Percentiles rank a stretch among this genome's conserved stretches.
Evolutionary conservation across 35 echinoderm and acorn worm genomes (phyloP).

Genomic region (Acanthaster planci): DNA sequence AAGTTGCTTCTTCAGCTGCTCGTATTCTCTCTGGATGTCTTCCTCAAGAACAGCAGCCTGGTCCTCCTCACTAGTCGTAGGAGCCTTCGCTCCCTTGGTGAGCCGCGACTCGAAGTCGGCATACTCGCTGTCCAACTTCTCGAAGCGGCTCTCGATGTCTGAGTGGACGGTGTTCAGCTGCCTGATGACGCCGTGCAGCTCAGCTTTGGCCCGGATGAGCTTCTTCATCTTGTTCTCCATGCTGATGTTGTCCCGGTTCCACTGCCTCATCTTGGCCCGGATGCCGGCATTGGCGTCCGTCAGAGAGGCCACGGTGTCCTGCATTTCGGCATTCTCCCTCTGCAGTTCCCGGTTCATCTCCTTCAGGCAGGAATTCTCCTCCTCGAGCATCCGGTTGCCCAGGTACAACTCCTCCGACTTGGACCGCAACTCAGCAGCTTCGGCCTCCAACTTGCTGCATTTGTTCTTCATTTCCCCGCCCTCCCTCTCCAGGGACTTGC

Average conservation of each 20-base stretch:
- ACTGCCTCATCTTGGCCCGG: conserved; percentile 39
- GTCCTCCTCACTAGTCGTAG: not conserved
- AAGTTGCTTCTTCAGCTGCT: not conserved
- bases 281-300: conserved; percentile 58
- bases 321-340: conserved; percentile 56
- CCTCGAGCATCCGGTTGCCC: conserved; percentile 18
- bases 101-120: conserved; percentile 48
- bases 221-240: conserved; percentile 59
- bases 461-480: conserved; percentile 44
- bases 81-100: not conserved
- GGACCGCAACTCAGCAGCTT: conserved; percentile 22
- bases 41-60: not conserved
- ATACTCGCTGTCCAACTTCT: conserved; percentile 85
- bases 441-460: conserved; percentile 32
- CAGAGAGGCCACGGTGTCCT: conserved; percentile 48
- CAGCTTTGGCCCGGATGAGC: conserved; percentile 60
- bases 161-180: conserved; percentile 66
- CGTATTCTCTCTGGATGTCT: conserved; percentile 1
- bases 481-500: conserved; percentile 36
- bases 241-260: conserved; percentile 55
- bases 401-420: conserved; percentile 36
- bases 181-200: conserved; percentile 66
- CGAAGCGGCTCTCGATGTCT: conserved; percentile 74
- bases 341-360: conserved; percentile 21
- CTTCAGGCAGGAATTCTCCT: conserved; percentile 23